phyloP scores from a whole-genome alignment of 2,888 invertebrate species.

The Mechanitis messenoides region DNA sequence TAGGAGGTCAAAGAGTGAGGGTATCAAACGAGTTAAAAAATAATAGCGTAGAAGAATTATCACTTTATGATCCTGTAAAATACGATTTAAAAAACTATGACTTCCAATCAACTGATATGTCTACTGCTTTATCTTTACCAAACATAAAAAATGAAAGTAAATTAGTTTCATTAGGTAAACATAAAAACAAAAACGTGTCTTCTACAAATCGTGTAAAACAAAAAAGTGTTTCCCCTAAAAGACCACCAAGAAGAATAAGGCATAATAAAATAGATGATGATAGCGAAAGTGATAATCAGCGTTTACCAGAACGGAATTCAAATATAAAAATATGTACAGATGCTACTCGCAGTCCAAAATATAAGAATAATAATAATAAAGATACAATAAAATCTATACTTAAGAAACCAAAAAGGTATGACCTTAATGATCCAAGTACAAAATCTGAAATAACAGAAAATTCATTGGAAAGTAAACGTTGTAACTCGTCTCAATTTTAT shows the following conservation, averaged over 20 bases:
- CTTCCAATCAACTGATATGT: slow-evolving; percentile 52
- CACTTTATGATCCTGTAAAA: slow-evolving; percentile 68
- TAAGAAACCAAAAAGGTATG: slow-evolving; percentile 73
- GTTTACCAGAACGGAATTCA: slow-evolving; percentile 51
- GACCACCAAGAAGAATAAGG: slow-evolving; percentile 77
- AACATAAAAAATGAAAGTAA: slow-evolving; percentile 68
- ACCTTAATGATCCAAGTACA: slow-evolving; percentile 40
- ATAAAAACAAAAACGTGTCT: slow-evolving; percentile 53
- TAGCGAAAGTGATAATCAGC: slow-evolving; percentile 71
- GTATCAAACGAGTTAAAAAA: slow-evolving; percentile 74
- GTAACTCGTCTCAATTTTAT: slow-evolving; percentile 77
- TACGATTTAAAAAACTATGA: slow-evolving; percentile 70
- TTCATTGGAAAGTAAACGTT: slow-evolving; percentile 50
- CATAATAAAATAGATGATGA: slow-evolving; percentile 69
- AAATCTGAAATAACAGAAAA: slow-evolving; percentile 54
- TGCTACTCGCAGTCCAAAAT: slow-evolving; percentile 46
- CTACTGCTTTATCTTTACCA: slow-evolving; percentile 57
- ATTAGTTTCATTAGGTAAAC: slow-evolving; percentile 52
- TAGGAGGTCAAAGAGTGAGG: slow-evolving; percentile 82
- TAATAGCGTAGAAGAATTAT: slow-evolving; percentile 56
- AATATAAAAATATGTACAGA: slow-evolving; percentile 48
- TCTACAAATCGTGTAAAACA: slow-evolving; percentile 60
- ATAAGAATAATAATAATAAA: slow-evolving; percentile 52
- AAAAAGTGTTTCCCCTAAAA: slow-evolving; percentile 77
- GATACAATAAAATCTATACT: slow-evolving; percentile 78